phyloP scores from a whole-genome alignment of 2,113 vertebrate species.

The Coptodon bakossiorum region DNA sequence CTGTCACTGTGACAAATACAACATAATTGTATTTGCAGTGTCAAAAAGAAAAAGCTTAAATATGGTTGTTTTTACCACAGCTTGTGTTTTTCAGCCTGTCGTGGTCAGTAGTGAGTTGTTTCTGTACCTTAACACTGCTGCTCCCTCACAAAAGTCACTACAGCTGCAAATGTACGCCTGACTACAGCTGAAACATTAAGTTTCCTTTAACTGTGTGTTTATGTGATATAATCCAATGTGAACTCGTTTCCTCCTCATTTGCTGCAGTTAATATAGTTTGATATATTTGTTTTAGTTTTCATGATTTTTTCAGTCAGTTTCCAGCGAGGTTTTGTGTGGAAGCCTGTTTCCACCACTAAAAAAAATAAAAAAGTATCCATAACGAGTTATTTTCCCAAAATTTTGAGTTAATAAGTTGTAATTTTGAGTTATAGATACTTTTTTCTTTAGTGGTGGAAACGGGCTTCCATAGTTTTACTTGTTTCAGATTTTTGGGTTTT shows the following conservation, averaged over 20 bases:
- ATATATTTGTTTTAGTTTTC: fast-evolving
- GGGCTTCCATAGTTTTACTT: fast-evolving
- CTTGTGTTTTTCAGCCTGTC: neutral
- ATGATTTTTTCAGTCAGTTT: neutral
- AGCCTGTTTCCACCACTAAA: neutral
- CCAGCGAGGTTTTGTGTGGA: fast-evolving
- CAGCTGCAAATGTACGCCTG: neutral
- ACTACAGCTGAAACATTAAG: neutral
- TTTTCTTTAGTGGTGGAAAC: fast-evolving
- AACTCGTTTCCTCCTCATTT: neutral
- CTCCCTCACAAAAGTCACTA: neutral
- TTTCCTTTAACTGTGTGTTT: neutral
- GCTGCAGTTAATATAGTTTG: neutral
- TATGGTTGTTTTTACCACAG: neutral
- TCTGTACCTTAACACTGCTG: neutral
- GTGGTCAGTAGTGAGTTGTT: neutral
- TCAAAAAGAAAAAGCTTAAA: neutral
- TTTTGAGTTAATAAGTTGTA: neutral
- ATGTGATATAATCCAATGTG: neutral
- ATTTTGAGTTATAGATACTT: neutral
- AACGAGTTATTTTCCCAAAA: neutral
- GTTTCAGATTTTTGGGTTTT: neutral
- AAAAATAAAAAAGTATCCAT: neutral
- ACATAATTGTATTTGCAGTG: neutral
- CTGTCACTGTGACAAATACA: neutral